Evolutionary conservation across 1,140 invertebrate genomes (phyloP).

Genomic region (Gonioctena quinquepunctata): DNA sequence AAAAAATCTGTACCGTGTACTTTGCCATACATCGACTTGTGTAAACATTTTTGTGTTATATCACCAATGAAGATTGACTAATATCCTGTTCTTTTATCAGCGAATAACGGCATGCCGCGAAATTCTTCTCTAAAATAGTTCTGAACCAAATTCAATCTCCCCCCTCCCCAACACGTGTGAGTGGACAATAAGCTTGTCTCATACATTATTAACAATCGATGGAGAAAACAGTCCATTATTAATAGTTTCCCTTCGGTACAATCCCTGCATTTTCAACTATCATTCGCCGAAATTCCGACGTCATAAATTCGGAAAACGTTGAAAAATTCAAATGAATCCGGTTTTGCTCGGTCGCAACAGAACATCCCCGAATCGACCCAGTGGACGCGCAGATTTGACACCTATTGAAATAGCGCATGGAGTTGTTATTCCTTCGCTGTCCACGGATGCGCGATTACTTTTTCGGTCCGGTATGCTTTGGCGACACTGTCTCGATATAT

Average conservation of each 20-base stretch:
- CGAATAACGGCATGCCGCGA: too few species aligned
- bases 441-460: not conserved
- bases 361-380: not conserved
- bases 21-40: too few species aligned
- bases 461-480: not conserved
- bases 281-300: not conserved
- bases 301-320: not conserved
- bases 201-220: not conserved
- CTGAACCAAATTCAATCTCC: too few species aligned
- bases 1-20: too few species aligned
- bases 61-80: too few species aligned
- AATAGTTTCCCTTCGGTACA: not conserved
- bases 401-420: not conserved
- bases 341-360: not conserved
- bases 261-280: not conserved
- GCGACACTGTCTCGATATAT: constrained; percentile 40
- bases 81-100: too few species aligned
- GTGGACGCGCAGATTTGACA: not conserved
- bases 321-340: not conserved
- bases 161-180: too few species aligned
- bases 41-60: too few species aligned
- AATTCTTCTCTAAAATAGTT: too few species aligned
- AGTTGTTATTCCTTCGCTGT: not conserved
- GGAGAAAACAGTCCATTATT: not conserved
- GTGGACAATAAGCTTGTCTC: not conserved